Evolutionary conservation across 2,113 vertebrate genomes (phyloP).

Genomic region (Bufo bufo): DNA sequence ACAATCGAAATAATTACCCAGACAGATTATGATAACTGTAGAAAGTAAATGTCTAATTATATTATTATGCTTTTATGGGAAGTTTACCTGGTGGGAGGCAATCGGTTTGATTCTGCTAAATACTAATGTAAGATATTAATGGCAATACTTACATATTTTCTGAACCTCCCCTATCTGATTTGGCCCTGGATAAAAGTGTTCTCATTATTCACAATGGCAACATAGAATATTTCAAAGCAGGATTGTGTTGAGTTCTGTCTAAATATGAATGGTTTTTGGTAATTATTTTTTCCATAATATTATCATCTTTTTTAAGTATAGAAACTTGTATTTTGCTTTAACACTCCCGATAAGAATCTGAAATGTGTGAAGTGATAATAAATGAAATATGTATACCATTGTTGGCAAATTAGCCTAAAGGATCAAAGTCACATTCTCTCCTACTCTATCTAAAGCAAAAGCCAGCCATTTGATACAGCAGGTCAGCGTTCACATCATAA

Average conservation of each 20-base stretch:
- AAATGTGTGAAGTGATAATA: slow-evolving; percentile 17
- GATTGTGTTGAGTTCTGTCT: background rate
- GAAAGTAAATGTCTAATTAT: slow-evolving; percentile 10
- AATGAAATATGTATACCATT: slow-evolving; percentile 1
- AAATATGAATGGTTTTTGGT: slow-evolving; percentile 3
- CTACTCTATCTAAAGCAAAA: background rate
- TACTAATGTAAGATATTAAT: slow-evolving; percentile 21
- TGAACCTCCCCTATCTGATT: slow-evolving; percentile 15
- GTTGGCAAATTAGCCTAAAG: slow-evolving; percentile 10
- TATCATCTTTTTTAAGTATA: background rate
- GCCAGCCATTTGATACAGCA: slow-evolving; percentile 7
- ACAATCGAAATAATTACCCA: slow-evolving; percentile 17
- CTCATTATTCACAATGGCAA: background rate
- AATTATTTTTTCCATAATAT: background rate
- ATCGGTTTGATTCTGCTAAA: background rate
- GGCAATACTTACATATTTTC: slow-evolving; percentile 24
- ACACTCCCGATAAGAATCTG: slow-evolving; percentile 3
- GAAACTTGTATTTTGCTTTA: background rate
- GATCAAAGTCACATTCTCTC: slow-evolving; percentile 29
- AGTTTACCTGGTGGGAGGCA: slow-evolving; percentile 25
- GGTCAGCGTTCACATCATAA: slow-evolving; percentile 49
- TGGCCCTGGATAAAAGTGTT: background rate
- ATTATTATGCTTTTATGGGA: slow-evolving; percentile 12
- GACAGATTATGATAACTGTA: slow-evolving; percentile 21
- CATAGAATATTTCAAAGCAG: background rate